These are phyloP conservation scores for Melangyna quadrimaculata DNA, from an alignment of 2,888 invertebrate genomes.

Conservation along the genomic window DNA sequence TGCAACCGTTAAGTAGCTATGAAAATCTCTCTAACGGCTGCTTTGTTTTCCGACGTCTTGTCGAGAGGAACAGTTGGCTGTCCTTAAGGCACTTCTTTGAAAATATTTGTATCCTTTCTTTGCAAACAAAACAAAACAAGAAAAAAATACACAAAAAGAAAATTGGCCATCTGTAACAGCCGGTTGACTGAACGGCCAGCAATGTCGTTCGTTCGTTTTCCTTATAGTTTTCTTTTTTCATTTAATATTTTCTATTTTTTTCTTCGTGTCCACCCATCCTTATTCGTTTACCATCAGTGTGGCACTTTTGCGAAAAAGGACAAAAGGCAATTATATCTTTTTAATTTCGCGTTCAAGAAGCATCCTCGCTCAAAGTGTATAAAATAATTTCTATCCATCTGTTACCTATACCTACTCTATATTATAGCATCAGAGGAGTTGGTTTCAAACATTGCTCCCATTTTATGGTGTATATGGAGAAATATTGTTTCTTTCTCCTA, in stretches of 20 bases:
- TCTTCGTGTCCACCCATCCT: neutral
- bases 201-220: constrained; percentile 39
- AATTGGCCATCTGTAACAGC: constrained; percentile 68
- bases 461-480: neutral
- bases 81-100: constrained; percentile 41
- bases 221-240: constrained; percentile 6
- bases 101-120: constrained; percentile 26
- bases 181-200: constrained; percentile 55
- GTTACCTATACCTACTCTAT: constrained; percentile 25
- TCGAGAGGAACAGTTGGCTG: constrained; percentile 22
- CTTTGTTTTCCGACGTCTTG: constrained; percentile 12
- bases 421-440: neutral
- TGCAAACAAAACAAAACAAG: neutral
- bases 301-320: constrained; percentile 51
- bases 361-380: constrained; percentile 24
- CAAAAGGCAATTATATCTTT: constrained; percentile 69
- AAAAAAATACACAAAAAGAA: neutral
- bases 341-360: constrained; percentile 63
- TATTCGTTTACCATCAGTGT: neutral
- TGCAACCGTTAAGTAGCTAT: constrained; percentile 48
- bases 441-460: constrained; percentile 1
- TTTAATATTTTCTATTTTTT: neutral
- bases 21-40: constrained; percentile 48
- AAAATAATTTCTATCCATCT: constrained; percentile 29
- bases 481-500: neutral